Evolutionary conservation across 2,113 vertebrate species (phyloP), one percentile per base, ranked within the genome.

Genomic region (Pao palembangensis): DNA sequence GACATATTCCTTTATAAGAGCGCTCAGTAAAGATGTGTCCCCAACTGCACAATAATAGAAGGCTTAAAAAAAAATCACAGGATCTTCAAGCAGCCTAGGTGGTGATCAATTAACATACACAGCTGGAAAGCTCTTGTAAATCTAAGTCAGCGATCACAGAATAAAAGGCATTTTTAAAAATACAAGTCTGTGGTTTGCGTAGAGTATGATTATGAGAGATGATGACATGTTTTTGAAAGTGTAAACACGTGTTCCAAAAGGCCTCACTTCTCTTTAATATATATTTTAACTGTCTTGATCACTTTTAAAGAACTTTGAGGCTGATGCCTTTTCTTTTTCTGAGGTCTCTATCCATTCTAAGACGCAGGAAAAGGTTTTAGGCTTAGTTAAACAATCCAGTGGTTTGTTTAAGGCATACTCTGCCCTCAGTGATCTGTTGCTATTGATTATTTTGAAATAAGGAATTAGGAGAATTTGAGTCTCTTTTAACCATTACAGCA

Each of bases 1-100:
- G 44, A 64, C 62, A 65, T 53, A 58, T 41, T 61, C 61, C 44
- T 56, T 55, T 78, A 61, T 68, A 70, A 57, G 46, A 59, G 25
- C 53, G 51, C 25, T 64, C 49, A 25, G 74, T 66, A 62, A 23
- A 58, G 62, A 23, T 23, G 64, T 61, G 43, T 28, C 25, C 25
- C 6, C 25, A 28, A 28, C 43, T 11, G 43, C 13, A 13, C 14
- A 5, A 3, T 17, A 44, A 13, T 17, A 28, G 25, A 28, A 4
- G 5, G 25, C 25, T 6, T 28, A 28, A 28, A 4, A 28, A 4
- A 28, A 2, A 28, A 28, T 28, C 4, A 28, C 25, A 28, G 25
- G 6, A 28, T 28, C 25, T 28, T 28, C 5, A 28, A 4, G 25
- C 25, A 28, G 6, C 25, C 25, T 28, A 28, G 25, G 25, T 28